These are phyloP conservation scores for Megaceryle torquata DNA, from an alignment of 2,113 vertebrate species.

Conservation along the genomic window DNA sequence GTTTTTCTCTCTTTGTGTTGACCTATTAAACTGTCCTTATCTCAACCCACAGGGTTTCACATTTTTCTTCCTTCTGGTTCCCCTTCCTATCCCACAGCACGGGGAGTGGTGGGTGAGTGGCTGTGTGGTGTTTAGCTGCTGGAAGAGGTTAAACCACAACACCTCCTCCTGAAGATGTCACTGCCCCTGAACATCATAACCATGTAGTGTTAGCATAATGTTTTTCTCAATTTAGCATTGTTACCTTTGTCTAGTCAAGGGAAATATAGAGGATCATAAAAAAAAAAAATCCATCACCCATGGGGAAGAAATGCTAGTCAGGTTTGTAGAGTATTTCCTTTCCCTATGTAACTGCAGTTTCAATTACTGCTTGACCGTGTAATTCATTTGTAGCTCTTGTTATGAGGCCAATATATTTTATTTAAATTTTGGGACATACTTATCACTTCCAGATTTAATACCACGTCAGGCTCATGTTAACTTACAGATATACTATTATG, in stretches of 20 bases:
- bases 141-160: too few relatives aligned
- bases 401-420: not conserved
- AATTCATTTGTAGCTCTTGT: not conserved
- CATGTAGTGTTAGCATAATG: not conserved
- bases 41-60: too few relatives aligned
- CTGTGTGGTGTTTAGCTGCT: too few relatives aligned
- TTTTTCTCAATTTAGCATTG: not conserved
- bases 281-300: not conserved
- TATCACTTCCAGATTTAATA: not conserved
- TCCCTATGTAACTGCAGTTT: not conserved
- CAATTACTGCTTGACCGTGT: not conserved
- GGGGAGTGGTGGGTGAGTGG: too few relatives aligned
- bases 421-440: not conserved
- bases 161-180: not conserved
- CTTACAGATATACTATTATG: not conserved
- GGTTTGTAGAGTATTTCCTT: not conserved
- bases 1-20: too few relatives aligned
- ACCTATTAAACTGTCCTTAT: too few relatives aligned
- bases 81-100: too few relatives aligned
- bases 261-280: not conserved
- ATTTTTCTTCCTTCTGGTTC: too few relatives aligned
- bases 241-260: not conserved
- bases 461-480: not conserved
- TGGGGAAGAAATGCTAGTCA: not conserved
- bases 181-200: not conserved